phyloP scores from a whole-genome alignment of 2,888 invertebrate genomes.

The Lepidonotus clava region DNA sequence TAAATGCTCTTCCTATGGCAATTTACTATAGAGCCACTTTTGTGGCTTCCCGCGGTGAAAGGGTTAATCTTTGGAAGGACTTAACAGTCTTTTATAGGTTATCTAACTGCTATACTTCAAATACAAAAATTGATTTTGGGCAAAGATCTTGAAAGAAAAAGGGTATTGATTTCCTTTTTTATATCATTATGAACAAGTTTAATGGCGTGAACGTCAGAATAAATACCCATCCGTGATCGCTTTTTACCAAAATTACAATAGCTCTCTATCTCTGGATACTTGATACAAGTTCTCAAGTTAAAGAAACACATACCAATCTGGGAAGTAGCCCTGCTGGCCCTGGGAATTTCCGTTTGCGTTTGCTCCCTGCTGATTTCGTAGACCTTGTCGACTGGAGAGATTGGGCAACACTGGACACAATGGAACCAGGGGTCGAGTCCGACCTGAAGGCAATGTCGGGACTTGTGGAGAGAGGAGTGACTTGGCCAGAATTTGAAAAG shows the following conservation, averaged over 20 bases:
- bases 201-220: neutral
- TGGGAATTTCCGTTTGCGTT: conserved; percentile 73
- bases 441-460: neutral
- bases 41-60: too few species aligned
- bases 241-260: neutral
- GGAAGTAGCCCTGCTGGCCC: conserved; percentile 78
- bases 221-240: neutral
- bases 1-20: too few species aligned
- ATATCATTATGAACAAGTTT: neutral
- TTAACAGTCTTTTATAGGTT: too few species aligned
- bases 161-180: neutral
- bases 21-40: too few species aligned
- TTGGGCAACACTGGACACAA: neutral
- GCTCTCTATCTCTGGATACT: neutral
- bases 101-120: too few species aligned
- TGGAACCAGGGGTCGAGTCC: neutral
- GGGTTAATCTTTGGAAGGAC: too few species aligned
- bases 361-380: neutral
- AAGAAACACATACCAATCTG: conserved; percentile 13
- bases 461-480: neutral
- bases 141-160: neutral
- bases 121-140: neutral
- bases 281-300: neutral
- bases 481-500: neutral
- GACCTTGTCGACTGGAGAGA: neutral